Evolutionary conservation across 2,113 vertebrate genomes (phyloP).

Genomic region (Murina feae): DNA sequence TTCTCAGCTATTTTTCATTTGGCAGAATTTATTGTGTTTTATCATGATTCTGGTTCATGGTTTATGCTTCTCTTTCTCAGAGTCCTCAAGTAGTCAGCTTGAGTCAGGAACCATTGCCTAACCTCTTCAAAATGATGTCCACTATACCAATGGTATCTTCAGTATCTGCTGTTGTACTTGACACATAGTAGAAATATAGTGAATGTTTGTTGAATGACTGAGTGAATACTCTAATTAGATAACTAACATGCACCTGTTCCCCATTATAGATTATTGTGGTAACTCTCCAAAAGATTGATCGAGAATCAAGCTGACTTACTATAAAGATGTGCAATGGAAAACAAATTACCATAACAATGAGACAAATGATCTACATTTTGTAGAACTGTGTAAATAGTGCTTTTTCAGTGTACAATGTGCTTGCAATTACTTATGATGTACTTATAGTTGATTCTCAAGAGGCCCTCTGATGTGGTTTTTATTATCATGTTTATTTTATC

Average conservation of each 20-base stretch:
- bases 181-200: neutral
- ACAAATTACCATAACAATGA: neutral
- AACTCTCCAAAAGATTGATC: neutral
- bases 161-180: neutral
- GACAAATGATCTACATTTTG: neutral
- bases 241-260: neutral
- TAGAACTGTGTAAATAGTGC: neutral
- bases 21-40: neutral
- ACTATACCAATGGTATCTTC: neutral
- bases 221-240: neutral
- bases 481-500: slow-evolving; percentile 4
- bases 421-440: neutral
- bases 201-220: neutral
- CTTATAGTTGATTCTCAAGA: neutral
- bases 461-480: neutral
- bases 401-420: neutral
- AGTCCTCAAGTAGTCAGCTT: neutral
- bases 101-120: neutral
- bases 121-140: neutral
- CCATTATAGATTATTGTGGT: neutral
- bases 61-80: neutral
- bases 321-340: neutral
- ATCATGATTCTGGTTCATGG: neutral
- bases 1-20: neutral
- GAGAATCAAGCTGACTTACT: neutral